Percentiles rank a stretch among this genome's conserved stretches.
Conservation (phyloP, 1,140 invertebrate species). For the Hycleus phaleratus region DNA sequence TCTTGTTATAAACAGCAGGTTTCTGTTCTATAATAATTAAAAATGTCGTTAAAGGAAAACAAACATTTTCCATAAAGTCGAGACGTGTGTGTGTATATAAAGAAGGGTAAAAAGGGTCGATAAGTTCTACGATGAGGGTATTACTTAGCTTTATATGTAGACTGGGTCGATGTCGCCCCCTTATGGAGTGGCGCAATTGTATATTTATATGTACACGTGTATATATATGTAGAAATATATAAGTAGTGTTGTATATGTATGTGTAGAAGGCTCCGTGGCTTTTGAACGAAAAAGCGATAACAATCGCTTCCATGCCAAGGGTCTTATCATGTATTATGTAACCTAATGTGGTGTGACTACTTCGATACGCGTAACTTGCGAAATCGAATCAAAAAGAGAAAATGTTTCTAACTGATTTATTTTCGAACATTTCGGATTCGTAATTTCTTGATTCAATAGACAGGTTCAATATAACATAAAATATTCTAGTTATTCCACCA, state of each 20-base stretch:
- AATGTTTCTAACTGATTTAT: constrained; percentile 15
- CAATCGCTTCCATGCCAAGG: constrained; percentile 26
- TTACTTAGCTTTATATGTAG: constrained; percentile 30
- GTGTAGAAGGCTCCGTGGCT: constrained; percentile 15
- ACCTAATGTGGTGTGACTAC: constrained; percentile 27
- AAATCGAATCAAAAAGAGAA: constrained; percentile 8
- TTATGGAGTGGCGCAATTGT: neutral
- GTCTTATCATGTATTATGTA: constrained; percentile 30
- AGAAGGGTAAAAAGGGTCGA: constrained; percentile 6
- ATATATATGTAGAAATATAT: too few species aligned
- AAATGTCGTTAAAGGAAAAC: constrained; percentile 12
- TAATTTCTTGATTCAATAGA: constrained; percentile 1
- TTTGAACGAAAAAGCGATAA: constrained; percentile 27
- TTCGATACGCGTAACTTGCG: constrained; percentile 23
- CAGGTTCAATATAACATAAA: too few species aligned
- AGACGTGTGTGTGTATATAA: constrained; percentile 19
- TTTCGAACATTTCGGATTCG: constrained; percentile 1
- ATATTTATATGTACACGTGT: too few species aligned
- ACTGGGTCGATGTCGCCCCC: constrained; percentile 20
- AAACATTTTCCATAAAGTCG: constrained; percentile 21
- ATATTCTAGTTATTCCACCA: too few species aligned
- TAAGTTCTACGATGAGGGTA: constrained; percentile 27
- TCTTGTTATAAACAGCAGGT: too few species aligned
- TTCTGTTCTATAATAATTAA: constrained; percentile 1
- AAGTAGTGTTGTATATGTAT: neutral